Conservation (phyloP, 2,888 invertebrate genomes). For the Oligia fasciuncula region DNA sequence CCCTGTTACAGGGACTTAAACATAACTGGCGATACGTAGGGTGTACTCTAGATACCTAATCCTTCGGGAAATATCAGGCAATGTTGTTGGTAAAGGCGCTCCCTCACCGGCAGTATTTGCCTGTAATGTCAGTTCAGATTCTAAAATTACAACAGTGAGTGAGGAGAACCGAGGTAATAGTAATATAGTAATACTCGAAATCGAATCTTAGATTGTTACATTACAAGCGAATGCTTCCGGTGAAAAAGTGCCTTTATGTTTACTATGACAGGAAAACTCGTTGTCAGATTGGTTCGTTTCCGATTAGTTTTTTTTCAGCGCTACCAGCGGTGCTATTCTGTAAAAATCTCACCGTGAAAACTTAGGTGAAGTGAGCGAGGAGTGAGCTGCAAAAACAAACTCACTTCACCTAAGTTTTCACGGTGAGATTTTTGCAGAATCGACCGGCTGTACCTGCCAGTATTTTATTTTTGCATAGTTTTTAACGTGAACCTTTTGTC, state of each 20-base stretch:
- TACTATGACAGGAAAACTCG: not conserved
- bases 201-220: not conserved
- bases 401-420: too few species aligned
- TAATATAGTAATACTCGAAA: not conserved
- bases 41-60: not conserved
- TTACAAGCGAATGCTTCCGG: not conserved
- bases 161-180: not conserved
- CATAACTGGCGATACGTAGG: not conserved
- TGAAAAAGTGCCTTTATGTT: not conserved
- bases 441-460: not conserved
- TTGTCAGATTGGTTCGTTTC: not conserved
- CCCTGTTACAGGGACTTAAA: not conserved
- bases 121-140: not conserved
- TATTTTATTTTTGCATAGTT: not conserved
- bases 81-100: not conserved
- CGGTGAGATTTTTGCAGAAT: too few species aligned
- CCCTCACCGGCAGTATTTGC: not conserved
- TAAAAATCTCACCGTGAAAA: too few species aligned
- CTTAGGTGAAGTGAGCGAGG: too few species aligned
- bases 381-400: too few species aligned
- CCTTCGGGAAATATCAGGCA: not conserved
- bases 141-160: not conserved
- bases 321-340: not conserved
- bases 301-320: not conserved
- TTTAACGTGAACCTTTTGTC: conserved; percentile 37